Evolutionary conservation across 2,888 invertebrate species (phyloP).

Genomic region (Girardia tigrina): DNA sequence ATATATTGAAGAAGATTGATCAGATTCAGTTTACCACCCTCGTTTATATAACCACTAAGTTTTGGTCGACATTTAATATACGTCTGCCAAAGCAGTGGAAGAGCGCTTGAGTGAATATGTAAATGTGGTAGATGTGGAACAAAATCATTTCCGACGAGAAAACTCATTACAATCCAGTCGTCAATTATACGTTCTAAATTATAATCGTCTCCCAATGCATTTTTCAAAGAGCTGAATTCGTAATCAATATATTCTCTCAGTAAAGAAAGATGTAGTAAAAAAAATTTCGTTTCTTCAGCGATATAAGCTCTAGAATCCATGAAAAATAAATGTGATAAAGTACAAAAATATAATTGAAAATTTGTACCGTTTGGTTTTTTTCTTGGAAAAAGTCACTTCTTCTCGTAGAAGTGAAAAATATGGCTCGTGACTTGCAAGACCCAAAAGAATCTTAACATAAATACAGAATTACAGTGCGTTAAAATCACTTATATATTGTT

Average conservation of each 20-base stretch:
- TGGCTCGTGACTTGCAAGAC: slow-evolving; percentile 82
- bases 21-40: slow-evolving; percentile 38
- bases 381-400: slow-evolving; percentile 58
- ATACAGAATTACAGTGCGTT: neutral
- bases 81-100: slow-evolving; percentile 70
- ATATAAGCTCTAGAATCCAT: slow-evolving; percentile 34
- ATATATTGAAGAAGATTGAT: neutral
- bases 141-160: slow-evolving; percentile 86
- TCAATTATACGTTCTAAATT: slow-evolving; percentile 81
- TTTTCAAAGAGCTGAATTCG: slow-evolving; percentile 60
- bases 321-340: neutral
- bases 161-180: slow-evolving; percentile 94
- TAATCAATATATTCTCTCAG: slow-evolving; percentile 78
- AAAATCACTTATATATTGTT: neutral
- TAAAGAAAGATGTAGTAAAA: slow-evolving; percentile 70
- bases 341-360: neutral
- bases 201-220: slow-evolving; percentile 51
- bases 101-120: slow-evolving; percentile 75
- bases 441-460: slow-evolving; percentile 66
- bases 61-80: slow-evolving; percentile 74
- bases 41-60: slow-evolving; percentile 59
- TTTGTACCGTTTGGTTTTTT: neutral
- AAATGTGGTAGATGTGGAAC: slow-evolving; percentile 85
- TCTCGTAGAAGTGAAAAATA: slow-evolving; percentile 83
- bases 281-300: slow-evolving; percentile 32